Conservation (phyloP, 92 coral and sea anemone species). For the Galaxea fascicularis region DNA sequence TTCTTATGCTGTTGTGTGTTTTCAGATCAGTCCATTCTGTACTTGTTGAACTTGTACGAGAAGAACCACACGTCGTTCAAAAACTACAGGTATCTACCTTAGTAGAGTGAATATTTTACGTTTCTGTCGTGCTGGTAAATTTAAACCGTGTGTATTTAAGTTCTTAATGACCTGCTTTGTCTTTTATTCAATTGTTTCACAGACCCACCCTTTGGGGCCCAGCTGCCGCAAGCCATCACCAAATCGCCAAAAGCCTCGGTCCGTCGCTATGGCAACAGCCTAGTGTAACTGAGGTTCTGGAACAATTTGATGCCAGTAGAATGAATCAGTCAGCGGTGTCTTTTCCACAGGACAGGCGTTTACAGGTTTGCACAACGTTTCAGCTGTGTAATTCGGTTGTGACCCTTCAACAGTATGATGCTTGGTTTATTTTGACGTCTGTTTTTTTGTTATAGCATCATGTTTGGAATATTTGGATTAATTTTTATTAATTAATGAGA, state of each 20-base stretch:
- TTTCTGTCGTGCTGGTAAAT: neutral
- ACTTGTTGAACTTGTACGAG: slow-evolving; percentile 75
- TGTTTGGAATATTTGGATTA: too few relatives aligned
- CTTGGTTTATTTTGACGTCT: too few relatives aligned
- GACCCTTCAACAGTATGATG: neutral
- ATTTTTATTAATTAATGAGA: too few relatives aligned
- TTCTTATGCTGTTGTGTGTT: neutral
- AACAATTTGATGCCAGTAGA: slow-evolving; percentile 70
- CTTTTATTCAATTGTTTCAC: neutral
- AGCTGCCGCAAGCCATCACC: slow-evolving; percentile 86
- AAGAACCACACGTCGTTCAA: slow-evolving; percentile 64
- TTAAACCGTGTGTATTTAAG: neutral
- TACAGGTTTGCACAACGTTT: slow-evolving; percentile 47
- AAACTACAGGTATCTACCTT: slow-evolving; percentile 54
- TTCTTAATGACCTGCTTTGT: neutral
- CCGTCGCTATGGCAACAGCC: slow-evolving; percentile 92
- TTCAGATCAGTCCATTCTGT: slow-evolving; percentile 75
- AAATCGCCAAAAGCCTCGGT: slow-evolving; percentile 68
- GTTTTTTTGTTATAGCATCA: too few relatives aligned
- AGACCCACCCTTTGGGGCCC: slow-evolving; percentile 97
- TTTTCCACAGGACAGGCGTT: slow-evolving; percentile 73
- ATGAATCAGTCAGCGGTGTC: slow-evolving; percentile 77
- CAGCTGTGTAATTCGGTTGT: neutral
- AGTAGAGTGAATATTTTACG: neutral
- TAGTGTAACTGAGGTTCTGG: slow-evolving; percentile 81